Evolutionary conservation across 2,113 vertebrate species (phyloP).

Genomic region (Callipepla squamata): DNA sequence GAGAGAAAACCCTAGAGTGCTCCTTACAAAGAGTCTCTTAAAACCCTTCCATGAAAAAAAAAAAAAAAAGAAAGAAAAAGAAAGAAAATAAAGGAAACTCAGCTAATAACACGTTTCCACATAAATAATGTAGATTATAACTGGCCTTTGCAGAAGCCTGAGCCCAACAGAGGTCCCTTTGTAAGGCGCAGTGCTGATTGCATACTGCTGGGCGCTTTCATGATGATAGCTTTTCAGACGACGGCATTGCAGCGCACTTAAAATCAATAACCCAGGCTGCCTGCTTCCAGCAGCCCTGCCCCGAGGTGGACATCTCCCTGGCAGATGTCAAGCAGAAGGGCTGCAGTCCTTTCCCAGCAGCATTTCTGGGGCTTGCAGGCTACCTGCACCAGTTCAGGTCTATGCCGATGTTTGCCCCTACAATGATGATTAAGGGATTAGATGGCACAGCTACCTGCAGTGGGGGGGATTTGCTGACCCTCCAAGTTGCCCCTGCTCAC

Average conservation of each 20-base stretch:
- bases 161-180: conserved; percentile 44
- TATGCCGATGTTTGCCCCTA: not conserved
- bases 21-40: conserved; percentile 50
- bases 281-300: not conserved
- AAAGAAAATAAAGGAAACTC: conserved; percentile 24
- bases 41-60: not conserved
- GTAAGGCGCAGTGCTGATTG: conserved; percentile 8
- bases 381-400: not conserved
- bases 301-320: not conserved
- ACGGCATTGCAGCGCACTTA: not conserved
- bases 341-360: rapidly evolving
- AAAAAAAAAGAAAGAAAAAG: not conserved
- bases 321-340: not conserved
- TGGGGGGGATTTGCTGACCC: conserved; percentile 25
- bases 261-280: conserved; percentile 22
- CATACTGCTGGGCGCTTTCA: not conserved
- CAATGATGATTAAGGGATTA: conserved; percentile 43
- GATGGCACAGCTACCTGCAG: not conserved
- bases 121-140: conserved; percentile 63
- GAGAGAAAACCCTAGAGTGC: not conserved
- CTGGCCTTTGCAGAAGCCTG: conserved; percentile 43
- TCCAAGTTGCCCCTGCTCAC: not conserved
- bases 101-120: conserved; percentile 57
- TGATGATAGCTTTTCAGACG: conserved; percentile 31
- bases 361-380: not conserved